phyloP scores from a whole-genome alignment of 1,140 invertebrate genomes.

The Tetramorium simillimum region DNA sequence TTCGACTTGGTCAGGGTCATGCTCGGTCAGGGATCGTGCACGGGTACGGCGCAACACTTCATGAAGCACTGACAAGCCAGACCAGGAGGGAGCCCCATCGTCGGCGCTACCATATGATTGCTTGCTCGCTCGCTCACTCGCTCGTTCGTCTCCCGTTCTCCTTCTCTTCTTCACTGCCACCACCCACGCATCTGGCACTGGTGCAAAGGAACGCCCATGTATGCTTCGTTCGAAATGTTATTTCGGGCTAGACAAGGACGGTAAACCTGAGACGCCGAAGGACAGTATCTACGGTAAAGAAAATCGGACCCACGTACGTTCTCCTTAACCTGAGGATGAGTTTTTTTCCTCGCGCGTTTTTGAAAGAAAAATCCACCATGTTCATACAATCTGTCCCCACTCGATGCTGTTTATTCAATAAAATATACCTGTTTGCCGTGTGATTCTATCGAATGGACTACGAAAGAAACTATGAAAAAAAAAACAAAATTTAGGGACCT shows the following conservation, averaged over 20 bases:
- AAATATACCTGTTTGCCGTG: background rate
- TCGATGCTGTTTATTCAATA: background rate
- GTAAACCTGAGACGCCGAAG: slow-evolving; percentile 19
- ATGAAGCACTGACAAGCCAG: slow-evolving; percentile 77
- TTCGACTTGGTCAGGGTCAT: slow-evolving; percentile 39
- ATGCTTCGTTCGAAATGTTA: slow-evolving; percentile 62
- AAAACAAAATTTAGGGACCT: background rate
- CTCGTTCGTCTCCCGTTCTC: slow-evolving; percentile 71
- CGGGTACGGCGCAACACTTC: slow-evolving; percentile 73
- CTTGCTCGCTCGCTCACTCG: slow-evolving; percentile 63
- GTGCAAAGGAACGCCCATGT: slow-evolving; percentile 75
- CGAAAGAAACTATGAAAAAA: too few species aligned
- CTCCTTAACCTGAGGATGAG: background rate
- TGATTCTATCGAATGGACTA: background rate
- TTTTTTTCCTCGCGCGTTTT: background rate
- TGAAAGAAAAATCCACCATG: background rate
- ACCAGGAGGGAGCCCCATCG: slow-evolving; percentile 71
- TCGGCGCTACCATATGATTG: slow-evolving; percentile 79
- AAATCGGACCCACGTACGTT: slow-evolving; percentile 10
- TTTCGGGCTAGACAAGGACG: slow-evolving; percentile 71
- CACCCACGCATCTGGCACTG: slow-evolving; percentile 82
- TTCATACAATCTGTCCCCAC: background rate
- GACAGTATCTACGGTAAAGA: slow-evolving; percentile 2
- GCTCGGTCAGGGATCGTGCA: slow-evolving; percentile 37
- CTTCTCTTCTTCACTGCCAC: slow-evolving; percentile 77